Evolutionary conservation across 2,113 vertebrate genomes (phyloP), one percentile per base, ranked within the genome.

Genomic region (Enhydra lutris): DNA sequence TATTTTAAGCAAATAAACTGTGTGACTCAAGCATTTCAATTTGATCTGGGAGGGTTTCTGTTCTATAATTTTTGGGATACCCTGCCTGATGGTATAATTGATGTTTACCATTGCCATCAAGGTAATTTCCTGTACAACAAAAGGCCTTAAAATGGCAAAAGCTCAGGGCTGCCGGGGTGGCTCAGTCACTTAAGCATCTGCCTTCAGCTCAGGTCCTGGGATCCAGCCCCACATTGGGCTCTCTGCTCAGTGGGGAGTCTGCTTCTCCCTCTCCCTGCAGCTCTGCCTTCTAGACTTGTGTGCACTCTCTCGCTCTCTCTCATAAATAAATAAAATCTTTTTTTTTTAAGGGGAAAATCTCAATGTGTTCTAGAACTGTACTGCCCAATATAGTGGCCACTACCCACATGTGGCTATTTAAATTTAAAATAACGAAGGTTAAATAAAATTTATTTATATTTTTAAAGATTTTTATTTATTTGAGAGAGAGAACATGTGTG

Each of bases 71-170:
- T 95, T 69, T 83, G 59, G 47, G 39, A 61, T 52, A n/a, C 20
- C 36, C 39, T 78, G 26, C 21, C 36, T 89, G 45, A 63, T 65
- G 55, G 18, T 90, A 29, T 73, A 90, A 81, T 17, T 81, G 26
- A 82, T 65, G 57, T 83, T 82, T 74, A 67, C n/a, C 63, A 65
- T n/a, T 73, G 45, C n/a, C 23, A 85, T 39, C 69, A 93, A n/a
- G 17, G 21, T 96, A 91, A 87, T 86, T 91, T 81, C 31, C n/a
- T 36, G 71, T 12, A 76, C 24, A 93, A 45, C 21, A 92, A 84
- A 88, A 88, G 29, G 21, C 47, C 69, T 88, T 92, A 85, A 92
- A 79, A 89, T 85, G 34, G 26, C 55, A 89, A 74, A 92, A 95
- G 21, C 59, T 87, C 42, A 50, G 31, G 63, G 63, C 31, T 7